phyloP scores from a whole-genome alignment of 1,140 invertebrate species.

The Leptinotarsa defecta region DNA sequence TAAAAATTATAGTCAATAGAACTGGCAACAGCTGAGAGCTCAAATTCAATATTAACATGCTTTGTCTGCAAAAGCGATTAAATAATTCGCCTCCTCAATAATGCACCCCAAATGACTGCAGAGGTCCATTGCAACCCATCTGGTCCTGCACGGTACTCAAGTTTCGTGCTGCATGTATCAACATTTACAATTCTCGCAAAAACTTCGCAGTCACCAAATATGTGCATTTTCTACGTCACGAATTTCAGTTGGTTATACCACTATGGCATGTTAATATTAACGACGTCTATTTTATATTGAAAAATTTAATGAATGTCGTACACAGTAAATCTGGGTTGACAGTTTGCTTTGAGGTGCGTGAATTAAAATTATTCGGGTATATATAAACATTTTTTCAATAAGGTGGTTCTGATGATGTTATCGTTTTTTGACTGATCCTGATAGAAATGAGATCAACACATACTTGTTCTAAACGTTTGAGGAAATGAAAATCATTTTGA shows the following conservation, averaged over 20 bases:
- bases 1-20: too few relatives aligned
- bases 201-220: neutral
- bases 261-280: slow-evolving; percentile 27
- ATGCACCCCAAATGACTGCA: slow-evolving; percentile 32
- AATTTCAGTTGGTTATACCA: neutral
- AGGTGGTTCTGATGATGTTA: neutral
- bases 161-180: slow-evolving; percentile 2
- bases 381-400: neutral
- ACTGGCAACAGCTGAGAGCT: neutral
- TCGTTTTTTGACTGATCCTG: neutral
- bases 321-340: slow-evolving; percentile 18
- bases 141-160: slow-evolving; percentile 7
- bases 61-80: slow-evolving; percentile 53
- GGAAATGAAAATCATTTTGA: neutral
- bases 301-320: slow-evolving; percentile 26
- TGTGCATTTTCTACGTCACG: neutral
- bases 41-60: slow-evolving; percentile 48
- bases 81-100: slow-evolving; percentile 52
- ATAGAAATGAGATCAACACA: neutral
- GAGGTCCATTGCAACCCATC: slow-evolving; percentile 19
- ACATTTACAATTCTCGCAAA: slow-evolving; percentile 21
- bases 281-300: slow-evolving; percentile 32
- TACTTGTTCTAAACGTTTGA: neutral
- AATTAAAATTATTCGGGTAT: slow-evolving; percentile 10
- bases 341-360: slow-evolving; percentile 26